A percentile compares a stretch with the other conserved stretches of the same genome.
Conservation (phyloP, 2,113 vertebrate species). For the Pollimyrus isidori region DNA sequence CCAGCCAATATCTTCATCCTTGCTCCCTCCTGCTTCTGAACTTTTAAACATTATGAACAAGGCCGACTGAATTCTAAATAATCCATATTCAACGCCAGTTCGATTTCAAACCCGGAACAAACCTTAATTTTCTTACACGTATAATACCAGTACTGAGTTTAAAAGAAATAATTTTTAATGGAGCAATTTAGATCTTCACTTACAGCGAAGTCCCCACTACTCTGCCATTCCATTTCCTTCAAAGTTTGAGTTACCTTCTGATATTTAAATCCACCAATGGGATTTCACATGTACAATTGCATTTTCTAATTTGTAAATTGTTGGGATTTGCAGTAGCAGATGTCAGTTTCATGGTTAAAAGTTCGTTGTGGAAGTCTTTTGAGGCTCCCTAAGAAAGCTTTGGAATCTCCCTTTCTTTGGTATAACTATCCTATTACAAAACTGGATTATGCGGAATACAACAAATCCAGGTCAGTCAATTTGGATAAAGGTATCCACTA, state of each 20-base stretch:
- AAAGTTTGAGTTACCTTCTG: background rate
- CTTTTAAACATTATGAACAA: background rate
- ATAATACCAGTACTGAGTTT: background rate
- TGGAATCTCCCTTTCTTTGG: background rate
- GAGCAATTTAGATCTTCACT: background rate
- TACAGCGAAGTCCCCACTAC: background rate
- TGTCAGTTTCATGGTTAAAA: background rate
- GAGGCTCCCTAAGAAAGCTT: background rate
- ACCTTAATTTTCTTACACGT: background rate
- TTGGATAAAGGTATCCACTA: background rate
- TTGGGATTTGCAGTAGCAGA: background rate
- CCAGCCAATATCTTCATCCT: background rate
- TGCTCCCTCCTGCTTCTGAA: background rate
- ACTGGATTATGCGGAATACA: background rate
- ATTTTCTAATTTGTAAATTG: background rate
- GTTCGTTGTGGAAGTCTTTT: background rate
- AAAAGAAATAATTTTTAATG: background rate
- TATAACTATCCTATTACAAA: background rate
- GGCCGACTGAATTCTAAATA: background rate
- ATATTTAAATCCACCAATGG: background rate
- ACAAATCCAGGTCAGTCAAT: background rate
- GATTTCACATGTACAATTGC: background rate
- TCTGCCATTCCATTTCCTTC: background rate
- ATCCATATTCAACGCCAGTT: background rate
- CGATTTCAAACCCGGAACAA: background rate